Conservation (phyloP, 37 sponge, comb jelly and placozoan species). For the Agelas oroides region DNA sequence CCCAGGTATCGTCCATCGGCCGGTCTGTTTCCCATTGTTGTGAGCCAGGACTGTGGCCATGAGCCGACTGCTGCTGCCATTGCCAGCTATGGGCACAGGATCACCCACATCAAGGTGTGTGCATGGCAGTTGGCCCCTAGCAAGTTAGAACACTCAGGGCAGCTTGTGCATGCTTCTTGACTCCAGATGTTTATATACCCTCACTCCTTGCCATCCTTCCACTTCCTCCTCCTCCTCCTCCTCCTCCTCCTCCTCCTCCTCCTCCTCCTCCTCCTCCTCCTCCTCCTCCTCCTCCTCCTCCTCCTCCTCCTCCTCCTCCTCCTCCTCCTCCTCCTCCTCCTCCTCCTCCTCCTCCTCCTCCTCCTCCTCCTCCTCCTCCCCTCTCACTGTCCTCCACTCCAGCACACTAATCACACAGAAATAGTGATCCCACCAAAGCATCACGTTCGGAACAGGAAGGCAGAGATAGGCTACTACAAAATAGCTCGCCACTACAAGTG, state of each 20-base stretch:
- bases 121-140: no score
- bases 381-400: not conserved
- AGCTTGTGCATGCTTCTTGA: no score
- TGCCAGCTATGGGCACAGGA: slow-evolving; percentile 47
- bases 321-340: not conserved
- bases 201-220: not conserved
- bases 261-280: not conserved
- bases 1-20: slow-evolving; percentile 57
- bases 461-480: slow-evolving; percentile 84
- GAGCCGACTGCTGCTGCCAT: slow-evolving; percentile 69
- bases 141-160: no score
- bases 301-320: not conserved
- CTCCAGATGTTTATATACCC: not conserved
- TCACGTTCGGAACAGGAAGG: slow-evolving; percentile 35
- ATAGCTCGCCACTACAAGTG: slow-evolving; percentile 95
- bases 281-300: not conserved
- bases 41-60: slow-evolving; percentile 93
- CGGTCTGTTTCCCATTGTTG: slow-evolving; percentile 78
- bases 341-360: not conserved
- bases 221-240: no score
- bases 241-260: not conserved
- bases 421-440: slow-evolving; percentile 29
- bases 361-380: not conserved
- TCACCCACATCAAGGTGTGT: slow-evolving; percentile 81
- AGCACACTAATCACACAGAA: slow-evolving; percentile 85